Percentiles rank a stretch among this genome's conserved stretches.
These are phyloP conservation scores for Trypoxylus dichotomus DNA, from an alignment of 1,140 invertebrate genomes.

Conservation along the genomic window DNA sequence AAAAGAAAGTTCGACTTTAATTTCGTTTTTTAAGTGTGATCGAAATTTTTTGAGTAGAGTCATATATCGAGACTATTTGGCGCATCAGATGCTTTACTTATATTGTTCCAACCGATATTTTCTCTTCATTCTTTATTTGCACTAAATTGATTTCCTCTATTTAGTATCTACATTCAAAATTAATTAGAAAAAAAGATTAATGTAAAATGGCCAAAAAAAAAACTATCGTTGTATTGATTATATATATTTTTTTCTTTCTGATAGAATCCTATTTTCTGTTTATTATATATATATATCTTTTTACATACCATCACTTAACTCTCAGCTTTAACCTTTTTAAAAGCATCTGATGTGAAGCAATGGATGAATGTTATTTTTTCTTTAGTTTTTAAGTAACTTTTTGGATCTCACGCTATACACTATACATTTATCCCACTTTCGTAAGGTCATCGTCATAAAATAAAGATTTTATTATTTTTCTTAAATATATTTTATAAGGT, in stretches of 20 bases:
- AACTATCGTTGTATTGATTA: background rate
- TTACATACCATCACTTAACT: constrained; percentile 34
- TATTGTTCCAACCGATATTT: background rate
- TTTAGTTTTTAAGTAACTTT: constrained; percentile 42
- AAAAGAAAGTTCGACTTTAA: constrained; percentile 34
- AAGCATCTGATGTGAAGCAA: background rate
- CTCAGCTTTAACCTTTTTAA: background rate
- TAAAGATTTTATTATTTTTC: constrained; percentile 38
- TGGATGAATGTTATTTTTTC: constrained; percentile 38
- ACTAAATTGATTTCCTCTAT: background rate
- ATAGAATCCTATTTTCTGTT: background rate
- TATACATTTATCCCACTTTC: constrained; percentile 32
- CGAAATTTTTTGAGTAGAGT: background rate
- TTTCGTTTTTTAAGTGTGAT: constrained; percentile 25
- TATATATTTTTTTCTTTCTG: background rate
- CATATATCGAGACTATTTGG: constrained; percentile 35
- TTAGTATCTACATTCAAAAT: constrained; percentile 31
- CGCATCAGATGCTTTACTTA: background rate
- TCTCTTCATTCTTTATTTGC: background rate
- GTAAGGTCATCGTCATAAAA: constrained; percentile 23
- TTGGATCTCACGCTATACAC: constrained; percentile 40
- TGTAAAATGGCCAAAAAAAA: background rate
- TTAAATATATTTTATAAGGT: constrained; percentile 26
- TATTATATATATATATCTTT: background rate
- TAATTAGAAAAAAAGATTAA: constrained; percentile 35